phyloP scores from a whole-genome alignment of 2,888 invertebrate species.

The Gymnosoma rotundatum region DNA sequence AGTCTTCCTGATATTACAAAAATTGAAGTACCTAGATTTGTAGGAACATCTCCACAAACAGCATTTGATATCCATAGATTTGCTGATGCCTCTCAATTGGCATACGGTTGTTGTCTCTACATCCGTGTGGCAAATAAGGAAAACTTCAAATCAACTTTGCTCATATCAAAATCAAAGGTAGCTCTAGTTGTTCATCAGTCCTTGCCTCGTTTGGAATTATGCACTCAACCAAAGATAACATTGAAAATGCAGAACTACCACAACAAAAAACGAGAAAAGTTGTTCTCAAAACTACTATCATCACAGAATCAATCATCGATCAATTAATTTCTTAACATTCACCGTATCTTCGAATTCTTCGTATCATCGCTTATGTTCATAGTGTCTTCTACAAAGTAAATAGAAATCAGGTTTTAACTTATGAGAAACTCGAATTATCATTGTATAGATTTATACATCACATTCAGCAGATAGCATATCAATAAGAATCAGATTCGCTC shows the following conservation, averaged over 20 bases:
- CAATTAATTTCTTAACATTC: constrained; percentile 28
- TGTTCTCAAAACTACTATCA: constrained; percentile 22
- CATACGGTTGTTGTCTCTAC: constrained; percentile 58
- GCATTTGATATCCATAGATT: constrained; percentile 60
- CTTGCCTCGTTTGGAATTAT: constrained; percentile 59
- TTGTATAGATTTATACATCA: constrained; percentile 15
- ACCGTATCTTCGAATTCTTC: constrained; percentile 37
- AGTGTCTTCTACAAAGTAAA: constrained; percentile 15
- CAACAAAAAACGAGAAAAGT: constrained; percentile 31
- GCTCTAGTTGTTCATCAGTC: constrained; percentile 59
- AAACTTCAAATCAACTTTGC: constrained; percentile 17
- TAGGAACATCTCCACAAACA: constrained; percentile 12
- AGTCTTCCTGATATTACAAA: constrained; percentile 6
- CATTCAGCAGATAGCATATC: constrained; percentile 19
- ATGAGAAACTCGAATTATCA: constrained; percentile 2
- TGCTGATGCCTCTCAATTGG: constrained; percentile 52
- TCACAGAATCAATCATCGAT: constrained; percentile 26
- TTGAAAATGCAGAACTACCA: constrained; percentile 65
- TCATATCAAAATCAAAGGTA: constrained; percentile 63
- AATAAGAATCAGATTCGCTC: constrained; percentile 12
- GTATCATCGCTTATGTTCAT: constrained; percentile 39
- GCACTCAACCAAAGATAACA: constrained; percentile 31
- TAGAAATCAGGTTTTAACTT: neutral
- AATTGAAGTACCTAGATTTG: constrained; percentile 39
- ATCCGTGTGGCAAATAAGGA: constrained; percentile 2